Evolutionary conservation across 2,113 vertebrate species (phyloP), one percentile per base, ranked within the genome.

Genomic region (Tyrannus savana): DNA sequence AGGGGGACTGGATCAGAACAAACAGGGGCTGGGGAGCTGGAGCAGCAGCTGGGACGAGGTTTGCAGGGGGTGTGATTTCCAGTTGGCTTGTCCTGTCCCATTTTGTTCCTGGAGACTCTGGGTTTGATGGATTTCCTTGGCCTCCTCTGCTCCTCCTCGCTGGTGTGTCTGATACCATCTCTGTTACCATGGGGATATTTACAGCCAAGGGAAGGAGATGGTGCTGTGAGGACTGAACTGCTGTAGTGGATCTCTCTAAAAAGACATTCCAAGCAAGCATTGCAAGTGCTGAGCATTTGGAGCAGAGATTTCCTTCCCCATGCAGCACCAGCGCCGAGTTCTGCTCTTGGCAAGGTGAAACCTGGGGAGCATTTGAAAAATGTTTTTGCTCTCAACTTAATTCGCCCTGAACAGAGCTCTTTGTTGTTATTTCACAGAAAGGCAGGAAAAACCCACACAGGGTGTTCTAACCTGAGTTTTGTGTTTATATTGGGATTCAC

Each of bases 181-280:
- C 96, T 12, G 93, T 97, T 97, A 60, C 94, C 95, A 95, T 96
- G 96, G 95, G 94, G 89, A 97, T 81, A 39, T 88, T 87, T 84
- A 50, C 92, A 96, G 92, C 89, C 95, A 19, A 19, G 58, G 85
- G 76, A 75, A 59, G 80, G 84, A 24, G 91, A 82, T 35, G 74
- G 4, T 68, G 87, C 85, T 72, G n/a, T 13, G 10, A 68, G 83
- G 69, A 55, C 49, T 59, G 72, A 84, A 3, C 88, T 77, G 78
- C 67, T 68, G 49, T 12, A 42, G 23, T 17, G 27, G 33, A 47
- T 75, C 49, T 66, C 74, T 90, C 64, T 41, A 21, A 62, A 67
- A 95, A 85, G n/a, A 3, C 22, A 7, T 85, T 28, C 60, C 78
- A 56, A 21, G 42, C 55, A 28, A 56, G 39, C 42, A 10, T 37